Evolutionary conservation across 1,140 invertebrate genomes (phyloP).

Genomic region (Zaprionus taronus): DNA sequence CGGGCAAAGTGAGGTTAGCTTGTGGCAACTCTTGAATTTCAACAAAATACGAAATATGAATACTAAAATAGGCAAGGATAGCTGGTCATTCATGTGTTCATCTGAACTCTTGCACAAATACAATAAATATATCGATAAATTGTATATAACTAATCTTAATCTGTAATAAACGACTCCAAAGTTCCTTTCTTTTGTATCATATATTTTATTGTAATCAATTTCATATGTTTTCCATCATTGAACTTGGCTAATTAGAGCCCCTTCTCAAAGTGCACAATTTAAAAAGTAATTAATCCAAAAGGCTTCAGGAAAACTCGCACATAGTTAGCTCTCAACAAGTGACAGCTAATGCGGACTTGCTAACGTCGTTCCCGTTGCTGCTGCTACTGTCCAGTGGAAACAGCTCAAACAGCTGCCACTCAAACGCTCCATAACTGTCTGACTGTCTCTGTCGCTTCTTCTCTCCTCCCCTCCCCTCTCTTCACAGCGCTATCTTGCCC

Average conservation of each 20-base stretch:
- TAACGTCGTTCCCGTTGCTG: too few species aligned
- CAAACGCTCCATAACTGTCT: slow-evolving; percentile 14
- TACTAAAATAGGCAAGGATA: too few species aligned
- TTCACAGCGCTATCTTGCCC: neutral
- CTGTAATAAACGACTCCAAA: neutral
- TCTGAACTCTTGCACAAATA: neutral
- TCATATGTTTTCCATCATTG: neutral
- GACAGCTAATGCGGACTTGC: slow-evolving; percentile 4
- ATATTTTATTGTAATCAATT: neutral
- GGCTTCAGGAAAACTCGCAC: neutral
- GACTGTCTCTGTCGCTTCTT: neutral
- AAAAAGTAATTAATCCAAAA: slow-evolving; percentile 5
- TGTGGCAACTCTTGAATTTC: too few species aligned
- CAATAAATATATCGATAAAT: neutral
- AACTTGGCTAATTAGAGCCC: neutral
- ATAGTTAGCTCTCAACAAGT: slow-evolving; percentile 12
- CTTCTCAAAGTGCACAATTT: slow-evolving; percentile 4
- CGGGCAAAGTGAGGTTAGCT: too few species aligned
- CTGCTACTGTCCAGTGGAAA: slow-evolving; percentile 20
- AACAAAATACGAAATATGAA: too few species aligned
- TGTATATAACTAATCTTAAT: neutral
- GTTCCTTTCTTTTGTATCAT: neutral
- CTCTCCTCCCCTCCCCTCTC: neutral
- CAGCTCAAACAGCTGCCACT: slow-evolving; percentile 5
- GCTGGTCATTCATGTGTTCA: too few species aligned